Percentiles rank a stretch among this genome's conserved stretches.
Conservation (phyloP, 2,797 vertebrate genomes). For the Myotis daubentonii region DNA sequence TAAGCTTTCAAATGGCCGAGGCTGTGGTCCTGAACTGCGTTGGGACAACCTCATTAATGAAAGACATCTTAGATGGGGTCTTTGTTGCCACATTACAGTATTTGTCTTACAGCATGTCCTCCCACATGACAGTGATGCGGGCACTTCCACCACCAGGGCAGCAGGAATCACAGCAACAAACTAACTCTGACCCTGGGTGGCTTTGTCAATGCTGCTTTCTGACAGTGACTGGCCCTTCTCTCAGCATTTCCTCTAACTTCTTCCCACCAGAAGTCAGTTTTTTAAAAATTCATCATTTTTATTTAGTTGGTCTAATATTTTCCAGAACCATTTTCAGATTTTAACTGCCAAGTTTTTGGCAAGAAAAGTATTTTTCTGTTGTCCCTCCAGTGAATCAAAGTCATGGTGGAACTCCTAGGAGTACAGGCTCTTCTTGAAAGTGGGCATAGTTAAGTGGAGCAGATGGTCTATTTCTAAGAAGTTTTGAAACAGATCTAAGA, state of each 20-base stretch:
- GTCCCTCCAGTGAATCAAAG: not conserved
- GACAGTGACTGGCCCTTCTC: not conserved
- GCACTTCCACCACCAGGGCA: not conserved
- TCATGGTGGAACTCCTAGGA: not conserved
- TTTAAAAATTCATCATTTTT: not conserved
- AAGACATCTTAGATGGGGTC: not conserved
- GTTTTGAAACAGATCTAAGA: conserved; percentile 41
- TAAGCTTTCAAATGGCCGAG: conserved; percentile 65
- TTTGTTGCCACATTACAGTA: conserved; percentile 51
- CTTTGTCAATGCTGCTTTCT: conserved; percentile 3
- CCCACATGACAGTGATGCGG: conserved; percentile 14
- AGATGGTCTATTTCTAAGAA: conserved; percentile 26
- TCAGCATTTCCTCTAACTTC: conserved; percentile 7
- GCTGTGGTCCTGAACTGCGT: conserved; percentile 20
- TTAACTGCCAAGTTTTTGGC: not conserved
- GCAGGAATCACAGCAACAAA: conserved; percentile 25
- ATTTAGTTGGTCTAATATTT: not conserved
- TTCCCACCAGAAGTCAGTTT: not conserved
- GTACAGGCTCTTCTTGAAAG: conserved; percentile 17
- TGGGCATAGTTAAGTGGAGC: not conserved
- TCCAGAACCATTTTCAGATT: not conserved
- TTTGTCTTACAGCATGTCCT: conserved; percentile 61
- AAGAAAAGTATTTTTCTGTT: conserved; percentile 18
- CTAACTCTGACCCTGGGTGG: not conserved
- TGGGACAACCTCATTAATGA: conserved; percentile 64